These are phyloP conservation scores for Urocynchramus pylzowi DNA, from an alignment of 2,113 vertebrate genomes.

Conservation along the genomic window DNA sequence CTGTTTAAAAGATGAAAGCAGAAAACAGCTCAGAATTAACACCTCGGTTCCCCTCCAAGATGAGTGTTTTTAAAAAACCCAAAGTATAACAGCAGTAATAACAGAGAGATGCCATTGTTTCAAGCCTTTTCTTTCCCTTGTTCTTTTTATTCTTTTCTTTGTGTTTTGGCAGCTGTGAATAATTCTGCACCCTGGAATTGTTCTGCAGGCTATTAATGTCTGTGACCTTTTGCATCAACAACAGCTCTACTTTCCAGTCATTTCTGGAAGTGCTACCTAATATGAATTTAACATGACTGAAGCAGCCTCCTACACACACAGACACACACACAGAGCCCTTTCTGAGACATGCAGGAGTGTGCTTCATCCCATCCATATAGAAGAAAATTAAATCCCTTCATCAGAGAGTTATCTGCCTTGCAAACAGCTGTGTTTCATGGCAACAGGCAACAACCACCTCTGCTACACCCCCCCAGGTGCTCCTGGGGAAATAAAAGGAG, in stretches of 20 bases:
- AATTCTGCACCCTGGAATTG: background rate
- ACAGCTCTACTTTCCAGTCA: background rate
- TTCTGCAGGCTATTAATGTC: conserved; percentile 18
- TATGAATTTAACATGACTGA: background rate
- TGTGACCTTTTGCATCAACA: conserved; percentile 42
- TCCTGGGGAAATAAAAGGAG: background rate
- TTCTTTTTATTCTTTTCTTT: background rate
- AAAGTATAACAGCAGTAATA: background rate
- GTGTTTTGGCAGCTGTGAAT: conserved; percentile 30
- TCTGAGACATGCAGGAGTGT: background rate
- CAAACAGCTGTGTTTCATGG: background rate
- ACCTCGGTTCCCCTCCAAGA: accelerated
- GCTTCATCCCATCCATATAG: background rate
- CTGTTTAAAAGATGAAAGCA: background rate
- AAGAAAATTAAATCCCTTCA: background rate
- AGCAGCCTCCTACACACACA: background rate
- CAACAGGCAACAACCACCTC: background rate
- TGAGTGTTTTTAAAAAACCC: background rate
- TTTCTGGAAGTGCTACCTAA: conserved; percentile 20
- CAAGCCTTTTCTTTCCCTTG: background rate
- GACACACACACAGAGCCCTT: background rate
- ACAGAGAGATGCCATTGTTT: background rate
- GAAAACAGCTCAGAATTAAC: background rate
- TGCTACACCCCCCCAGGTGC: background rate
- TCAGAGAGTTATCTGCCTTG: background rate